These are phyloP conservation scores for Ictidomys tridecemlineatus DNA, from an alignment of 2,113 vertebrate genomes.

Conservation along the genomic window DNA sequence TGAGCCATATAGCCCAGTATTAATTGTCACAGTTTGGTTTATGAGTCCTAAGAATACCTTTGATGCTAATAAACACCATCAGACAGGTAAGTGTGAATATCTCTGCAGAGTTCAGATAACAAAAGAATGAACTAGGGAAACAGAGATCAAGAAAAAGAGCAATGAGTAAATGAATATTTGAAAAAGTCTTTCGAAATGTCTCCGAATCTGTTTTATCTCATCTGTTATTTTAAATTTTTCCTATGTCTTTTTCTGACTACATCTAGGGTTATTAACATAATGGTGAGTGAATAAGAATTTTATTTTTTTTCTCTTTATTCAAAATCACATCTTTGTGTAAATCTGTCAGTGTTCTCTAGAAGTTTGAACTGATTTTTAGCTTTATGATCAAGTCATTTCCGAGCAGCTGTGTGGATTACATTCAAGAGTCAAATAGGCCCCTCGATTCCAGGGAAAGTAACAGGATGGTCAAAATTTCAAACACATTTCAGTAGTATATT, in stretches of 20 bases:
- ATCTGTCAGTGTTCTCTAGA: background rate
- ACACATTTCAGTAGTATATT: background rate
- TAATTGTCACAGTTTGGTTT: background rate
- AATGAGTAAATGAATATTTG: slow-evolving; percentile 35
- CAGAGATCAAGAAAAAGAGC: background rate
- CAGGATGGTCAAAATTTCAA: background rate
- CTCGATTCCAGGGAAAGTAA: background rate
- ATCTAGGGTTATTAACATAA: background rate
- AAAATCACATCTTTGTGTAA: background rate
- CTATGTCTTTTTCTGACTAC: background rate
- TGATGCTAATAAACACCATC: background rate
- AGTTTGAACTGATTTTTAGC: background rate
- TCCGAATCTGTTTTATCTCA: background rate
- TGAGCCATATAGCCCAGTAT: background rate
- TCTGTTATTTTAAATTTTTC: slow-evolving; percentile 16
- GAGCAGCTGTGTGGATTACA: background rate
- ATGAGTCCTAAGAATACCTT: background rate
- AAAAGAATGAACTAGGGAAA: background rate
- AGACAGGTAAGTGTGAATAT: background rate
- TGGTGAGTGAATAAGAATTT: background rate
- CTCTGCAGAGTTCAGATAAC: background rate
- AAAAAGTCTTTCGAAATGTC: background rate
- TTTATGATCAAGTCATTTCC: background rate
- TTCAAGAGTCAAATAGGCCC: background rate
- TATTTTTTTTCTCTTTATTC: background rate